phyloP scores from a whole-genome alignment of 64 coral and sea anemone species.

The Cladopsammia gracilis region DNA sequence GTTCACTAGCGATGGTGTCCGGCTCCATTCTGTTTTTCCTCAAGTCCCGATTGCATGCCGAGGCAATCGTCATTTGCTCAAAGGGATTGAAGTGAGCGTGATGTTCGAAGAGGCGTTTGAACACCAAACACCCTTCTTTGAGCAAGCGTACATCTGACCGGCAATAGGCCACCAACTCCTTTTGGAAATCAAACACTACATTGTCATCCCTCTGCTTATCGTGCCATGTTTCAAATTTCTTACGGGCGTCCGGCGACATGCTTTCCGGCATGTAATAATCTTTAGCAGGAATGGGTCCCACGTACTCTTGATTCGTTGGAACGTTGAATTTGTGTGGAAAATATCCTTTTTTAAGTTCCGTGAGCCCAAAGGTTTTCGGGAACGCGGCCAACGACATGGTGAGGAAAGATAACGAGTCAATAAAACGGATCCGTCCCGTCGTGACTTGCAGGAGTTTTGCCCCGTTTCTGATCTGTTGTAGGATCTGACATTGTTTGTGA shows the following conservation, averaged over 20 bases:
- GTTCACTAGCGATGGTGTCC: constrained; percentile 12
- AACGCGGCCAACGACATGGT: not conserved
- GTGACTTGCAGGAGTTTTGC: not conserved
- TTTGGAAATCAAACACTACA: not conserved
- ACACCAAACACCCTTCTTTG: not conserved
- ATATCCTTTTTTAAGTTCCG: not conserved
- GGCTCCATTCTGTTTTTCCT: constrained; percentile 8
- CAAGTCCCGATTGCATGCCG: not conserved
- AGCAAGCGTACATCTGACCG: constrained; percentile 33
- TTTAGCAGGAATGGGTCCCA: not conserved
- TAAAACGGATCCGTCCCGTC: not conserved
- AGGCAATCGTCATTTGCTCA: constrained; percentile 59
- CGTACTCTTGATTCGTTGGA: not conserved
- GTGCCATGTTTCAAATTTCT: constrained; percentile 14
- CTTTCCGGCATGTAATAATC: not conserved
- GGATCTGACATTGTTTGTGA: not conserved
- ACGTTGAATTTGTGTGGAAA: constrained; percentile 50
- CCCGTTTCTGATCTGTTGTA: not conserved
- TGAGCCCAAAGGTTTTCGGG: not conserved
- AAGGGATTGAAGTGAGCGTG: constrained; percentile 28
- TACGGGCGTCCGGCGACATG: not conserved
- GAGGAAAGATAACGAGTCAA: not conserved
- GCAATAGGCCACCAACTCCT: constrained; percentile 34
- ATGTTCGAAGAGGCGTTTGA: constrained; percentile 12
- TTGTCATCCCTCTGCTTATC: no score